Conservation (phyloP, 2,888 invertebrate species). For the Himalopsyche japonica region DNA sequence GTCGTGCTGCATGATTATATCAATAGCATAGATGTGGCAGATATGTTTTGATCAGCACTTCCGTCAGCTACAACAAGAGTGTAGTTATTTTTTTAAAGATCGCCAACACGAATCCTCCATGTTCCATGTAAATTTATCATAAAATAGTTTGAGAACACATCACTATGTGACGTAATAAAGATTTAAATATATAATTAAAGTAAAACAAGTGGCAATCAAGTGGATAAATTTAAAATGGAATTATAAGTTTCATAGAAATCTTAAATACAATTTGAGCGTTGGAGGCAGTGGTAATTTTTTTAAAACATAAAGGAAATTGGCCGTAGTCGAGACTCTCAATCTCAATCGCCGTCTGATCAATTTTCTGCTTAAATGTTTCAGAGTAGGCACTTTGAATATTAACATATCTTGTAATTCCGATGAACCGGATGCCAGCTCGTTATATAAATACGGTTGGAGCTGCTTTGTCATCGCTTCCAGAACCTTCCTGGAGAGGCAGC, state of each 20-base stretch:
- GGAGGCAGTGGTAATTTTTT: conserved; percentile 30
- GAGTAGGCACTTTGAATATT: conserved; percentile 13
- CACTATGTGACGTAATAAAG: too few species aligned
- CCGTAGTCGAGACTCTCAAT: conserved; percentile 16
- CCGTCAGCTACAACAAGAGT: too few species aligned
- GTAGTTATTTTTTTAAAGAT: too few species aligned
- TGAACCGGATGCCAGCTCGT: not conserved
- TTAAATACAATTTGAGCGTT: conserved; percentile 29
- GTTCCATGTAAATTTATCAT: too few species aligned
- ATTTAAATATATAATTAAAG: too few species aligned
- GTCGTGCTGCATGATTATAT: too few species aligned
- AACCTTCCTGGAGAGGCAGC: conserved; percentile 17
- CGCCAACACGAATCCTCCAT: too few species aligned
- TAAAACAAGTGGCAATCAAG: too few species aligned
- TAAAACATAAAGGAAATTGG: conserved; percentile 26
- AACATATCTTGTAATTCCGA: conserved; percentile 20
- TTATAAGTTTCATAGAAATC: conserved; percentile 12
- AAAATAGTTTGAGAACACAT: too few species aligned
- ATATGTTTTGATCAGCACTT: too few species aligned
- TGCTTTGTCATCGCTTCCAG: conserved; percentile 20
- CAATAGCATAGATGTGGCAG: too few species aligned
- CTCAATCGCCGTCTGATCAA: conserved; percentile 24
- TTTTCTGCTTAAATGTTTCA: conserved; percentile 35
- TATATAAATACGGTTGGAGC: conserved; percentile 12
- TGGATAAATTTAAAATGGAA: too few species aligned